phyloP scores from a whole-genome alignment of 2,797 vertebrate species.

The Echeneis naucrates region DNA sequence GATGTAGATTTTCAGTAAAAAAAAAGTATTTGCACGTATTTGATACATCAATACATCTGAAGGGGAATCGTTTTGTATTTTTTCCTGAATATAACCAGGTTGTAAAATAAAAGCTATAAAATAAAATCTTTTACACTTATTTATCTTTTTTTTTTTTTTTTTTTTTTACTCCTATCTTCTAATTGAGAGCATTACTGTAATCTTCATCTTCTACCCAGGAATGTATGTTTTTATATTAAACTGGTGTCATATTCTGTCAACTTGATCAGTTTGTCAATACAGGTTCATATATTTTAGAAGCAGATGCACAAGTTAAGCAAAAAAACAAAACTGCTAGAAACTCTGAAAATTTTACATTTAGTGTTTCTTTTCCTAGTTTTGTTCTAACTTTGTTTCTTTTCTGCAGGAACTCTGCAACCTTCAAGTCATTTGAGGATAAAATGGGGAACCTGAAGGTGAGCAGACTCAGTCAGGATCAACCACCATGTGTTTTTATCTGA shows the following conservation, averaged over 20 bases:
- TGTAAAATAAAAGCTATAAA: neutral
- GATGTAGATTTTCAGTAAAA: too few relatives aligned
- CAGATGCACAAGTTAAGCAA: neutral
- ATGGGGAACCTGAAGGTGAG: conserved; percentile 96
- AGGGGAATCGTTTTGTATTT: neutral
- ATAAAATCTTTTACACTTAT: too few relatives aligned
- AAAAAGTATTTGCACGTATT: too few relatives aligned
- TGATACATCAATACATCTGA: too few relatives aligned
- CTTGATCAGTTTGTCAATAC: neutral
- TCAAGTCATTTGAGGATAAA: conserved; percentile 97
- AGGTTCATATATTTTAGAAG: neutral
- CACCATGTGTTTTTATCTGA: too few relatives aligned
- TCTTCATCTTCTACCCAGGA: too few relatives aligned
- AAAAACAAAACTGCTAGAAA: neutral
- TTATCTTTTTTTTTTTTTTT: too few relatives aligned
- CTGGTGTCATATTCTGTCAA: neutral
- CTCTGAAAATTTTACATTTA: neutral
- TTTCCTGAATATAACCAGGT: neutral
- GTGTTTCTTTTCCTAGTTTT: neutral
- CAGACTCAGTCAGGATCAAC: neutral
- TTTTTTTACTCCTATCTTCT: too few relatives aligned
- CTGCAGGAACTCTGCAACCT: conserved; percentile 93
- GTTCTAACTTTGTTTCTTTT: conserved; percentile 31
- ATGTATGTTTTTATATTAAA: neutral
- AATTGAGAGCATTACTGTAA: too few relatives aligned